Base-by-base conservation (phyloP, 1,140 invertebrate genomes). In the Solenopsis invicta region DNA sequence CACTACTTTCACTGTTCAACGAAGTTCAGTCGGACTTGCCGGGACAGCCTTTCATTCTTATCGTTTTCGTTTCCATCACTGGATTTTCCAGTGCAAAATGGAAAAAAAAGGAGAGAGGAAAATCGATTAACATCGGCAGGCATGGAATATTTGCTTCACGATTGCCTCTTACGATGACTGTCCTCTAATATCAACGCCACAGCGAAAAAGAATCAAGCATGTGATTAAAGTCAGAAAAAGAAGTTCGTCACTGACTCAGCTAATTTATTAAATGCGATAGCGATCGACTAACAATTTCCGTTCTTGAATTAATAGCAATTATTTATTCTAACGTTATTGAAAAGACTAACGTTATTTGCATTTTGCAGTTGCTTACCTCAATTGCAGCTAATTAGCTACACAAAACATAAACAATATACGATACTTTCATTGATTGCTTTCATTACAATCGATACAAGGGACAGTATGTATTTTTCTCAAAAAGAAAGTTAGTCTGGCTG, bases 1-100 rank as follows among this genome's bases (percentile, higher is more conserved):
- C 71, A 90, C 81, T 69, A 80, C 89, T 91, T 91, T 91, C 90
- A 90, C 89, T 82, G 85, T 78, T 89, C 64, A 62, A 48, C 61
- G 59, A 86, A 88, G 66, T 84, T 64, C 50, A 78, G 48, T 87
- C 67, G 41, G 12, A 45, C 67, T 52, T 50, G 13, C 18, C 12
- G 13, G 18, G 59, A 34, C 45, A 67, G 24, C 24, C 45, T 59
- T 45, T 75, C 56, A 56, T 81, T 90, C 87, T 80, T 77, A 45
- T 34, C 41, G 74, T 80, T 61, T 50, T 67, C 45, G 12, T 37
- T 80, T 71, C 50, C 9, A 54, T 48, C 37, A 18, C n/a, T 24
- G 9, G 50, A 85, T 86, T 71, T 72, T 81, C 76, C 24, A 29
- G 18, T 18, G 24, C 21, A 37, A 29, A 72, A 72, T 21, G 37